These are phyloP conservation scores for Pedionomus torquatus DNA, from an alignment of 2,113 vertebrate genomes.

Conservation along the genomic window DNA sequence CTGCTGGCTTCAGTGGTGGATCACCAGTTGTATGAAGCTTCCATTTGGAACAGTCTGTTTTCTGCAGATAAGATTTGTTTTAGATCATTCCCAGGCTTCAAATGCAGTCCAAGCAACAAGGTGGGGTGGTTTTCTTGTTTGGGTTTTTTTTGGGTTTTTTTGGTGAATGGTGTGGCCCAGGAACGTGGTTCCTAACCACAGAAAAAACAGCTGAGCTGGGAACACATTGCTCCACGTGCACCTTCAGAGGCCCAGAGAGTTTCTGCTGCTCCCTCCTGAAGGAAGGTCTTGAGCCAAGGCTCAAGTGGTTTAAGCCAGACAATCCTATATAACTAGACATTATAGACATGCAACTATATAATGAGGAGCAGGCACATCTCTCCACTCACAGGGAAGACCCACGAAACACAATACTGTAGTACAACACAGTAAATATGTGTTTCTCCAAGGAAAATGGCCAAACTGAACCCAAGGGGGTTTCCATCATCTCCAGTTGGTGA, in stretches of 20 bases:
- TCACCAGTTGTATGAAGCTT: background rate
- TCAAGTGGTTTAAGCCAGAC: background rate
- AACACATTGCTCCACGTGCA: no score
- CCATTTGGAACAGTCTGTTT: background rate
- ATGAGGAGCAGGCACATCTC: background rate
- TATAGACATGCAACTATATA: background rate
- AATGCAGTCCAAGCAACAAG: background rate
- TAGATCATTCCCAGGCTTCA: background rate
- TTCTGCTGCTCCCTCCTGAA: background rate
- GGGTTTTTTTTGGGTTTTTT: background rate
- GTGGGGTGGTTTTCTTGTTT: no score
- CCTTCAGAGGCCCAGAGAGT: background rate
- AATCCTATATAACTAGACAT: background rate
- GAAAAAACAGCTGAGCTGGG: background rate
- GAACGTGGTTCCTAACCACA: background rate
- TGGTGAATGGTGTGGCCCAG: background rate
- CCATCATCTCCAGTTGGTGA: background rate
- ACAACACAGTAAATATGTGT: fast-evolving
- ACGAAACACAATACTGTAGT: fast-evolving
- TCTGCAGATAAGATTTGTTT: background rate
- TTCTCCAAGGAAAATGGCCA: background rate
- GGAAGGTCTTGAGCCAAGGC: background rate
- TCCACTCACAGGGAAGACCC: background rate
- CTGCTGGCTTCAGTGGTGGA: background rate
- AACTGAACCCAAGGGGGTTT: background rate